These are phyloP conservation scores for Caenorhabditis sp. DNA, from an alignment of 2,888 invertebrate genomes.

Conservation along the genomic window DNA sequence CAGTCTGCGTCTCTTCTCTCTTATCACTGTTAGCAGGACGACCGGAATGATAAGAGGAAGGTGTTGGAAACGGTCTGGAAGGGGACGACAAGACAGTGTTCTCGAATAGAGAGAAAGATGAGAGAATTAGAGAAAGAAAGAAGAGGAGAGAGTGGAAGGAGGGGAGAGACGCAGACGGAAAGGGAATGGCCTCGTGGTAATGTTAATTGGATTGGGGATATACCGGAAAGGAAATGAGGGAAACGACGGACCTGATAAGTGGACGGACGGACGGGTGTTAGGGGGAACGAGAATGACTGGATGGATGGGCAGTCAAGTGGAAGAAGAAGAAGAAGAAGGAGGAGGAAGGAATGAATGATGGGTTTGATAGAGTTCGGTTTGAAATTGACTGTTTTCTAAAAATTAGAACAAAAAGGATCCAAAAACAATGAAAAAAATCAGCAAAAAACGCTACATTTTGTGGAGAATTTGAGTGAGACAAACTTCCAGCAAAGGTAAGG, in stretches of 20 bases:
- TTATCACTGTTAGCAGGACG: background rate
- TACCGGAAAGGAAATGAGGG: slow-evolving; percentile 4
- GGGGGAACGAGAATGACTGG: background rate
- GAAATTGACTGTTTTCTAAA: too few species aligned
- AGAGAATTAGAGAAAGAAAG: background rate
- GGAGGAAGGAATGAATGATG: too few species aligned
- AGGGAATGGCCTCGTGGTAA: slow-evolving; percentile 2
- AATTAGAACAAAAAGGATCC: too few species aligned
- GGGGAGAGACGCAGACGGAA: background rate
- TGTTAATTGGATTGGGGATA: slow-evolving; percentile 4
- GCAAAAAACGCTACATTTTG: too few species aligned
- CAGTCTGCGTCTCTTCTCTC: background rate
- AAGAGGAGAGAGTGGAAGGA: background rate
- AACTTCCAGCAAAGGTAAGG: too few species aligned
- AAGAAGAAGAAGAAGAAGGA: too few species aligned
- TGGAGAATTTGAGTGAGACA: too few species aligned
- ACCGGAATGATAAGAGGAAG: background rate
- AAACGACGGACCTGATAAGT: slow-evolving; percentile 2
- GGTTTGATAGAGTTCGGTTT: too few species aligned
- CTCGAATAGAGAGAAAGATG: background rate
- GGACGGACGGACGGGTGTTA: background rate
- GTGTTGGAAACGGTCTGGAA: background rate
- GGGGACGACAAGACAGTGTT: background rate
- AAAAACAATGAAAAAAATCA: too few species aligned
- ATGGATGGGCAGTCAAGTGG: too few species aligned